phyloP scores from a whole-genome alignment of 2,113 vertebrate species.

The Paralichthys olivaceus region DNA sequence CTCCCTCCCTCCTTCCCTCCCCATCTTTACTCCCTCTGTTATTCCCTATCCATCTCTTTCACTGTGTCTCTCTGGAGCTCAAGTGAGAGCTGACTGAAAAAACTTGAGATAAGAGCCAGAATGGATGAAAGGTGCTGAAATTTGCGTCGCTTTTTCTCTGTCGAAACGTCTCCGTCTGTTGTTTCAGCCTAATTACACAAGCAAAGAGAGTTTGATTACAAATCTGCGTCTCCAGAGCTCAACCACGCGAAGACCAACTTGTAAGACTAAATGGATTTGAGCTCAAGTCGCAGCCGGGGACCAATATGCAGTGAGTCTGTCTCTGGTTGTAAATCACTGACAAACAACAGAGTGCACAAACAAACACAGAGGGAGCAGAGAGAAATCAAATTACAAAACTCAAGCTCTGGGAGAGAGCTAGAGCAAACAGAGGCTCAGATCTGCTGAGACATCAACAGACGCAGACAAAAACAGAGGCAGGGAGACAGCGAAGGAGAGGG shows the following conservation, averaged over 20 bases:
- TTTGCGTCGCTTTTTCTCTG: conserved; percentile 13
- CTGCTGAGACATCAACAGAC: conserved; percentile 62
- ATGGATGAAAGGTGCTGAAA: conserved; percentile 26
- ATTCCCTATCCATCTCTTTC: conserved; percentile 68
- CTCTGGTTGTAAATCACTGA: conserved; percentile 58
- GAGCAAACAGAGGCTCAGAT: conserved; percentile 17
- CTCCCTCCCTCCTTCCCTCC: conserved; percentile 30
- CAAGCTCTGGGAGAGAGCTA: conserved; percentile 13
- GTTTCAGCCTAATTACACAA: conserved; percentile 14
- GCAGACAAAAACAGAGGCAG: conserved; percentile 52
- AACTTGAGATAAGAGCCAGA: conserved; percentile 60
- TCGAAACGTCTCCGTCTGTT: conserved; percentile 15
- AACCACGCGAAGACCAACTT: not conserved
- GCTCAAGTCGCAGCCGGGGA: conserved; percentile 15
- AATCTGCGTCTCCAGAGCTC: conserved; percentile 19
- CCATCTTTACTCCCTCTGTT: conserved; percentile 64
- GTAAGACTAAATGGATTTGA: conserved; percentile 21
- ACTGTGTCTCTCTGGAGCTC: conserved; percentile 48
- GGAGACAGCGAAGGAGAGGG: conserved; percentile 23
- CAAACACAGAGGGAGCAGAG: conserved; percentile 28
- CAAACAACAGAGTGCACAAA: conserved; percentile 3
- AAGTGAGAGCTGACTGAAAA: conserved; percentile 54
- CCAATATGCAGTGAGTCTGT: conserved; percentile 19
- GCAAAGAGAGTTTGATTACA: conserved; percentile 17
- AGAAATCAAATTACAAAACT: conserved; percentile 39